Base-by-base conservation (phyloP, 2,888 invertebrate genomes). In the Artemia sinica region DNA sequence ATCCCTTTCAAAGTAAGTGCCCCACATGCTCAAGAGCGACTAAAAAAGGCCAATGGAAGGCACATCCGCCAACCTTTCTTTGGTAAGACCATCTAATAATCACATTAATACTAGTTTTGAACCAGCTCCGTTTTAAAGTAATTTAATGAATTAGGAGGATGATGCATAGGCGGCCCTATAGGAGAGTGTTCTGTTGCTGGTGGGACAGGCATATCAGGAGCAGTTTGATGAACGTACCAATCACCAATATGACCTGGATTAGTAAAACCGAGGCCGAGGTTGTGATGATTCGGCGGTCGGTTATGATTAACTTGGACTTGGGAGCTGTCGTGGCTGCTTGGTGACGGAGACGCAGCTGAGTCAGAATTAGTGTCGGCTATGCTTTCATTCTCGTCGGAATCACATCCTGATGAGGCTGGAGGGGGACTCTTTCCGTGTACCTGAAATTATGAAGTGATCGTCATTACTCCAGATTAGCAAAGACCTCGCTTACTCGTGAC, bases 191-290 rank as follows among this genome's bases (percentile, higher is more conserved):
- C 86, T 72, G 86, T 86, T 69, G 84, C 82, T 66, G 85, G 81
- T 10, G 85, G 83, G 73, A 83, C 82, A 70, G 82, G 82, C 79
- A 86, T 85, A 8, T 79, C 78, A 4, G 76, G 76, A 68, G 79
- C 77, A 72, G 78, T 80, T 77, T 89, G 89, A 74, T 89, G 88
- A 69, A 89, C 86, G 79, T 90, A 89, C 84, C 90, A 86, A 73
- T 90, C 89, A 75, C 83, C 82, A 72, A 86, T 77, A 76, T 88
- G 66, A 49, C 67, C 67, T n/a, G 50, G 66, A 52, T 65, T 52
- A 18, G 49, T 66, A 67, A 52, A 68, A 10, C 66, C 69, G 14
- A 51, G 65, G 49, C 18, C 63, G 49, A 63, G 67, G 58, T 51
- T 51, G 49, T n/a, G 58, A 18, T 58, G 58, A 18, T 58, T 58